Conservation (phyloP, 2,888 invertebrate genomes). For the Drosophila pseudotalamancana region DNA sequence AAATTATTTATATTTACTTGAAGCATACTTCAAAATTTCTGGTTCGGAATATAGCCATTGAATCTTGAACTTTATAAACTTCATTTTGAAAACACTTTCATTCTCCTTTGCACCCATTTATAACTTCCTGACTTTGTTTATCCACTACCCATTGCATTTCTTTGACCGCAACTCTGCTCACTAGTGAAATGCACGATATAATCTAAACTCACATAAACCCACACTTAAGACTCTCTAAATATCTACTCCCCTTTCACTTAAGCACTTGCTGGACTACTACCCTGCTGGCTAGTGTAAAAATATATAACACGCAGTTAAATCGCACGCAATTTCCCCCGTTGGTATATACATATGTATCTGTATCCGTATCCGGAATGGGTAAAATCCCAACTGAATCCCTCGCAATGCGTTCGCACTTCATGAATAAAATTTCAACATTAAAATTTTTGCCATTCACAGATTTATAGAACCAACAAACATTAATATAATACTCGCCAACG, state of each 20-base stretch:
- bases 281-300: slow-evolving; percentile 19
- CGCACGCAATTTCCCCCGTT: slow-evolving; percentile 24
- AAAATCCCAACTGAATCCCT: slow-evolving; percentile 14
- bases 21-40: no score
- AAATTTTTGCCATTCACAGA: slow-evolving; percentile 54
- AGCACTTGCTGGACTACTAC: not conserved
- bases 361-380: slow-evolving; percentile 3
- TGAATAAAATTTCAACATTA: slow-evolving; percentile 65
- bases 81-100: not conserved
- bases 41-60: no score
- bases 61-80: no score
- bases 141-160: no score
- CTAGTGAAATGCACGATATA: no score
- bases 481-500: slow-evolving; percentile 43
- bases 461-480: slow-evolving; percentile 51
- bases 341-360: slow-evolving; percentile 4
- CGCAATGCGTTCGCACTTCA: slow-evolving; percentile 49
- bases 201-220: not conserved
- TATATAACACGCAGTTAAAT: slow-evolving; percentile 23
- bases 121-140: not conserved
- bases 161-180: no score
- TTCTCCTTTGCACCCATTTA: not conserved
- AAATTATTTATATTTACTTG: no score
- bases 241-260: not conserved
- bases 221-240: not conserved